These are phyloP conservation scores for Parambassis ranga DNA, from an alignment of 2,797 vertebrate genomes.

Conservation along the genomic window DNA sequence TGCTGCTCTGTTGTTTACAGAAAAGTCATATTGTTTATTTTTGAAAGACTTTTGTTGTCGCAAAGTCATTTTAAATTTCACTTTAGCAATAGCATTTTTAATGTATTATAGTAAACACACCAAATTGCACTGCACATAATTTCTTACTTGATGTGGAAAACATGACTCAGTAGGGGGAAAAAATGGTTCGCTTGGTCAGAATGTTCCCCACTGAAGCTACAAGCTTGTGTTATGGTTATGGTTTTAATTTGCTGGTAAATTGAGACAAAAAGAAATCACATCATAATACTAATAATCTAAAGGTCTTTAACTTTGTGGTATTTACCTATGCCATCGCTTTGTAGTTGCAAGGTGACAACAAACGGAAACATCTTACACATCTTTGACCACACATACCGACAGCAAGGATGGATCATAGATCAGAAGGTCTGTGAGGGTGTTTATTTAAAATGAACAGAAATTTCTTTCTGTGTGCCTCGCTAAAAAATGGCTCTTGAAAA, in stretches of 20 bases:
- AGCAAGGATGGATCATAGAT: slow-evolving; percentile 38
- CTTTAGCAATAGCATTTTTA: neutral
- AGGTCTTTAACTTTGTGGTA: slow-evolving; percentile 12
- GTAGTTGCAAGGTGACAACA: slow-evolving; percentile 26
- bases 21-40: neutral
- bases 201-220: too few species aligned
- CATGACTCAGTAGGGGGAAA: neutral
- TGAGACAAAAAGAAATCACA: neutral
- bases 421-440: slow-evolving; percentile 28
- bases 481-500: slow-evolving; percentile 40
- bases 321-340: slow-evolving; percentile 18
- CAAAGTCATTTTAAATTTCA: neutral
- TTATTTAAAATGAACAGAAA: slow-evolving; percentile 48
- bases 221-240: neutral
- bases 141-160: neutral
- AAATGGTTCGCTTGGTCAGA: neutral
- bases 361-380: slow-evolving; percentile 36
- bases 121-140: neutral
- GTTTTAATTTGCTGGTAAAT: neutral
- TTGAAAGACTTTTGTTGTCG: too few species aligned
- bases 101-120: slow-evolving; percentile 4
- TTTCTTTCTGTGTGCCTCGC: slow-evolving; percentile 38
- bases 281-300: slow-evolving; percentile 17
- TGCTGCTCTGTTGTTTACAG: neutral
- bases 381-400: too few species aligned